Base-by-base conservation (phyloP, 1,140 invertebrate genomes). In the Drosophila paulistorum region DNA sequence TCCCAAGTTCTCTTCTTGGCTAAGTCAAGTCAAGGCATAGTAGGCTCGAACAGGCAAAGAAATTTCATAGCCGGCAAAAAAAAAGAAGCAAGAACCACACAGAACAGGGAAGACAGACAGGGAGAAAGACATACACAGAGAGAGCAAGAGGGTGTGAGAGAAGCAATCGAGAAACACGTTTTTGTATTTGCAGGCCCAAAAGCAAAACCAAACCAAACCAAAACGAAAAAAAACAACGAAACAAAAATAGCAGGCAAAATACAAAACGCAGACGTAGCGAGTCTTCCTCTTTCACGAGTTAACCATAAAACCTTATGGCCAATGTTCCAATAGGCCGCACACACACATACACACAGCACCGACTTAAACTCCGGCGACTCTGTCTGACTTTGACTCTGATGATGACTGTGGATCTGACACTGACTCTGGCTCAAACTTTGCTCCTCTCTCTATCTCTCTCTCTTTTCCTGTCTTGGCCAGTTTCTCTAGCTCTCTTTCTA, bases 281-380 rank as follows among this genome's bases (percentile, higher is more conserved):
- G 71, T 42, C 74, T 51, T 62, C 66, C 62, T 71, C 61, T 58
- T 65, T 68, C 67, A 54, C 48, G 57, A 42, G 68, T 68, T 66
- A 35, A 75, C 79, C 83, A 86, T 86, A 77, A 86, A 86, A 89
- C 76, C 83, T 83, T 86, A 86, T 87, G 83, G 83, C 79, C 54
- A 70, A 81, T 79, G 83, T 87, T 86, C 84, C 83, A 86, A 86
- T 86, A 86, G 83, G 83, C 83, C 82, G 83, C 71, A 87, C 78
- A 77, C 70, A 67, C 54, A 45, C 45, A 70, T 0, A 7, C 9
- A 20, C 11, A 37, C 35, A 3, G 33, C 10, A 41, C 55, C 13
- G 30, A 30, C 30, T 30, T 30, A 6, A 30, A 48, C 45, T 17
- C 17, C 9, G 45, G 3, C 17, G 9, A 51, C 45, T 51, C 17